These are phyloP conservation scores for Zophobas morio DNA, from an alignment of 1,140 invertebrate genomes.

Conservation along the genomic window DNA sequence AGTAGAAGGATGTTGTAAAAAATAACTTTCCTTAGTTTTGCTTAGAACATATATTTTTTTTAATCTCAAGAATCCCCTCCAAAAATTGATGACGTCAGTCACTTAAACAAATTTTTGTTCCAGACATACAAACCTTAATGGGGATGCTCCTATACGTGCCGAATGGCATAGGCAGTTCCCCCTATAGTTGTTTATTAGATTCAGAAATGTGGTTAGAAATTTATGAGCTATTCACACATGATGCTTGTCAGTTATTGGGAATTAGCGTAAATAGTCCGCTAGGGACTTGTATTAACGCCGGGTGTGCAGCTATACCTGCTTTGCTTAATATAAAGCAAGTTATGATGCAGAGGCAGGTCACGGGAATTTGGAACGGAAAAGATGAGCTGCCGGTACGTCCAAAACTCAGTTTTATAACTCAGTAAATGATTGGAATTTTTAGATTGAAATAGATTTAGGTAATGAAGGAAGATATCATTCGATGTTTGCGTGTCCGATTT, in stretches of 20 bases:
- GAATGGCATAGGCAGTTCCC: constrained; percentile 84
- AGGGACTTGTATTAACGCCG: constrained; percentile 86
- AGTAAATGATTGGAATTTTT: constrained; percentile 58
- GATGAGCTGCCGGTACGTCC: constrained; percentile 92
- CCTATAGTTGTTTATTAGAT: constrained; percentile 85
- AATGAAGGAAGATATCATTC: constrained; percentile 94
- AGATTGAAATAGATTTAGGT: constrained; percentile 94
- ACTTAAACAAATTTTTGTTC: constrained; percentile 47
- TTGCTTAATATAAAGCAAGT: constrained; percentile 95
- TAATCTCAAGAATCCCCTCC: too few species aligned
- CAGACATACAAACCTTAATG: constrained; percentile 90
- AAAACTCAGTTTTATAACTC: not conserved
- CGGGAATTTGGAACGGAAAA: constrained; percentile 94
- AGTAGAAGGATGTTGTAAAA: too few species aligned
- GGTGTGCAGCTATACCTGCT: constrained; percentile 93
- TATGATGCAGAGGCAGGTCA: constrained; percentile 95
- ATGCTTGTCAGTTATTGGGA: constrained; percentile 92
- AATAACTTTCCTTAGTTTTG: too few species aligned
- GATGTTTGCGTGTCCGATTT: constrained; percentile 98
- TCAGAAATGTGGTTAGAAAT: constrained; percentile 84
- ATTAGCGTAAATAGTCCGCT: constrained; percentile 85
- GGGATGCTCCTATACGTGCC: constrained; percentile 88
- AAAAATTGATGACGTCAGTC: too few species aligned
- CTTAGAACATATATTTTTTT: too few species aligned
- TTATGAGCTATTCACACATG: constrained; percentile 90